Percentiles rank a stretch among this genome's conserved stretches.
These are phyloP conservation scores for Rhinogobius similis DNA, from an alignment of 2,113 vertebrate genomes.

Conservation along the genomic window DNA sequence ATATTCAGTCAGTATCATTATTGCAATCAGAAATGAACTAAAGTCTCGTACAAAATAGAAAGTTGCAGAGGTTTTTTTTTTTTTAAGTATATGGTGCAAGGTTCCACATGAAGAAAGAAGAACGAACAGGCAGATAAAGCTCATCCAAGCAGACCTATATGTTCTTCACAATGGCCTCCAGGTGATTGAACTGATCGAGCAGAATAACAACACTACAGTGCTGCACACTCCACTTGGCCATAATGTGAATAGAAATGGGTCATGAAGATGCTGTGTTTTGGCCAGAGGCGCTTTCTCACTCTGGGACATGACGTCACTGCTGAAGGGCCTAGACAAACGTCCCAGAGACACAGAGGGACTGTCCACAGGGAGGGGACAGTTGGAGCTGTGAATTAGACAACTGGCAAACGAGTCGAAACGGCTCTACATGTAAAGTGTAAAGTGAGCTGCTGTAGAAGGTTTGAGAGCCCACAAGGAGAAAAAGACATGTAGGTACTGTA, in stretches of 20 bases:
- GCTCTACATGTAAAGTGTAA: slow-evolving; percentile 24
- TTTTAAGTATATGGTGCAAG: no score
- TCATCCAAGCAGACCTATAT: slow-evolving; percentile 19
- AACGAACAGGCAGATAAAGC: slow-evolving; percentile 13
- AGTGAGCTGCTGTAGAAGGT: slow-evolving; percentile 3
- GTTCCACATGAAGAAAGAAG: not conserved
- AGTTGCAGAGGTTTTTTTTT: no score
- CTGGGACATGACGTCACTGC: slow-evolving; percentile 38
- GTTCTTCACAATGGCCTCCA: slow-evolving; percentile 25
- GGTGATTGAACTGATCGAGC: slow-evolving; percentile 49
- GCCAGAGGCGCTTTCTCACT: slow-evolving; percentile 38
- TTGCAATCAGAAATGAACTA: no score
- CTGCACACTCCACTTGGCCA: slow-evolving; percentile 25
- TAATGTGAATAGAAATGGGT: slow-evolving; percentile 46
- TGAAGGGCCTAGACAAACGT: slow-evolving; percentile 43
- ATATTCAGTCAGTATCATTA: no score
- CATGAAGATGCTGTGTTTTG: slow-evolving; percentile 47
- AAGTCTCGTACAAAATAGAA: no score
- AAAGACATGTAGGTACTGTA: no score
- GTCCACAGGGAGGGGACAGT: slow-evolving; percentile 6
- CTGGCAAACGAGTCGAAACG: slow-evolving; percentile 43
- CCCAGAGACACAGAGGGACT: slow-evolving; percentile 16
- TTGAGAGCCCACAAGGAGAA: slow-evolving; percentile 7
- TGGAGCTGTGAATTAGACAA: slow-evolving; percentile 28
- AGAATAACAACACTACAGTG: slow-evolving; percentile 25